Evolutionary conservation across 2,797 vertebrate species (phyloP).

Genomic region (Clangula hyemalis): DNA sequence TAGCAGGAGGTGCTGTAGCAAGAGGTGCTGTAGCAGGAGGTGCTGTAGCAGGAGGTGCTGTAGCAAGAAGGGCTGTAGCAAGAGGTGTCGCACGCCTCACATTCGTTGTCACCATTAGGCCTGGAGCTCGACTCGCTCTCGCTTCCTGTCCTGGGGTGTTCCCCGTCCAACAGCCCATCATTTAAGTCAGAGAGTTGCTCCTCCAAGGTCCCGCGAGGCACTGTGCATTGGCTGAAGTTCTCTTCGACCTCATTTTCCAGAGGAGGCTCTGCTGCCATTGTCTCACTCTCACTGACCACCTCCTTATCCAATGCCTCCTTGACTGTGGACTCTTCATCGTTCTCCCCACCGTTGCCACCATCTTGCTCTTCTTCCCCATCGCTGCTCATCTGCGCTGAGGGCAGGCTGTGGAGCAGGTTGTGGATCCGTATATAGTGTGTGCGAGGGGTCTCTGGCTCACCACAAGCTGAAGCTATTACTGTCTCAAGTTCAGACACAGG

Average conservation of each 20-base stretch:
- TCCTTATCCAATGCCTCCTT: slow-evolving; percentile 81
- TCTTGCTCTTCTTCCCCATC: slow-evolving; percentile 73
- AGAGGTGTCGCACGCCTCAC: slow-evolving; percentile 91
- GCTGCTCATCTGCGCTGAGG: slow-evolving; percentile 82
- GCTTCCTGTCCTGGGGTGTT: slow-evolving; percentile 80
- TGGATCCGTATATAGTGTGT: slow-evolving; percentile 97
- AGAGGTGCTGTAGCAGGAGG: slow-evolving; percentile 94
- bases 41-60: slow-evolving; percentile 94
- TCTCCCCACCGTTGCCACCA: slow-evolving; percentile 52
- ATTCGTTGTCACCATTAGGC: slow-evolving; percentile 85
- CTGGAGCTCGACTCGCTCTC: slow-evolving; percentile 85
- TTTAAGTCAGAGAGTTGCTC: slow-evolving; percentile 85
- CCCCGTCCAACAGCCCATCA: slow-evolving; percentile 82
- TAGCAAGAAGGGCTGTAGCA: slow-evolving; percentile 96
- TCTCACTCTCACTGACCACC: slow-evolving; percentile 77
- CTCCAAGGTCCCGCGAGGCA: slow-evolving; percentile 81
- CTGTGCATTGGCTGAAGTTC: slow-evolving; percentile 78
- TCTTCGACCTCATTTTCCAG: slow-evolving; percentile 59
- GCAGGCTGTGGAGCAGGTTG: slow-evolving; percentile 93
- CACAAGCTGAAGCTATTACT: slow-evolving; percentile 91
- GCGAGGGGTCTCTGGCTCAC: slow-evolving; percentile 92
- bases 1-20: slow-evolving; percentile 95
- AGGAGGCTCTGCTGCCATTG: slow-evolving; percentile 68
- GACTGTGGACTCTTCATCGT: slow-evolving; percentile 79
- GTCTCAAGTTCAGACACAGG: slow-evolving; percentile 96